These are phyloP conservation scores for Urocynchramus pylzowi DNA, from an alignment of 2,113 vertebrate genomes.

Conservation along the genomic window DNA sequence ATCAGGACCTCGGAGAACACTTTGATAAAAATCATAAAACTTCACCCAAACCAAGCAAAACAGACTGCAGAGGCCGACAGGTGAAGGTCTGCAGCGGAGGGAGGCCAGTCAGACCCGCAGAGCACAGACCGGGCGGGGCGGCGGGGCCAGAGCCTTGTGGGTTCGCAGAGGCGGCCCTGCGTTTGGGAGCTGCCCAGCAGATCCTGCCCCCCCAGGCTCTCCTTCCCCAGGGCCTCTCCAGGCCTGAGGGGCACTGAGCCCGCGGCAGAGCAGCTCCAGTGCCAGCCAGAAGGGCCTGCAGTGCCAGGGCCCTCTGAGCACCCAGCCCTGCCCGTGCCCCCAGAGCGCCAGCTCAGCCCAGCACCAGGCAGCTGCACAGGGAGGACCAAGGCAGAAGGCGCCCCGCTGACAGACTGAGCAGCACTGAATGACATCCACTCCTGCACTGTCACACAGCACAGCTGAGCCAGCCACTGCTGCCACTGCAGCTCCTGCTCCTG, in stretches of 20 bases:
- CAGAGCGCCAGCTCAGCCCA: neutral
- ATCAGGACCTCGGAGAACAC: neutral
- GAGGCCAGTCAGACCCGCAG: neutral
- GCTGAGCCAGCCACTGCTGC: neutral
- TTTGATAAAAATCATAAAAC: neutral
- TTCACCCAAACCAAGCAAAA: neutral
- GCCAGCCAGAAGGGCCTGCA: too few relatives aligned
- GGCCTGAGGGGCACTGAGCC: accelerated
- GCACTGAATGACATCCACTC: neutral
- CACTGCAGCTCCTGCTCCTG: neutral
- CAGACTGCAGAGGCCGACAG: neutral
- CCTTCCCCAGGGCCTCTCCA: neutral
- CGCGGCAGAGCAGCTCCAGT: neutral
- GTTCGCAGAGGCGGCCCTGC: neutral
- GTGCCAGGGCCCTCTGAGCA: neutral
- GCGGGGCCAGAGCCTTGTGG: too few relatives aligned
- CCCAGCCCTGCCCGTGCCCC: neutral
- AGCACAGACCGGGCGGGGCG: neutral
- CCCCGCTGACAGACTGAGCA: neutral
- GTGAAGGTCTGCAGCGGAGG: neutral
- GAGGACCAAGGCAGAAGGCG: neutral
- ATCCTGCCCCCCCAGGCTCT: neutral
- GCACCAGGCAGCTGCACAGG: accelerated
- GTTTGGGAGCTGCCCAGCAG: neutral
- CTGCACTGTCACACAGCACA: neutral